These are phyloP conservation scores for Pseudochromis fuscus DNA, from an alignment of 2,797 vertebrate species.

Conservation along the genomic window DNA sequence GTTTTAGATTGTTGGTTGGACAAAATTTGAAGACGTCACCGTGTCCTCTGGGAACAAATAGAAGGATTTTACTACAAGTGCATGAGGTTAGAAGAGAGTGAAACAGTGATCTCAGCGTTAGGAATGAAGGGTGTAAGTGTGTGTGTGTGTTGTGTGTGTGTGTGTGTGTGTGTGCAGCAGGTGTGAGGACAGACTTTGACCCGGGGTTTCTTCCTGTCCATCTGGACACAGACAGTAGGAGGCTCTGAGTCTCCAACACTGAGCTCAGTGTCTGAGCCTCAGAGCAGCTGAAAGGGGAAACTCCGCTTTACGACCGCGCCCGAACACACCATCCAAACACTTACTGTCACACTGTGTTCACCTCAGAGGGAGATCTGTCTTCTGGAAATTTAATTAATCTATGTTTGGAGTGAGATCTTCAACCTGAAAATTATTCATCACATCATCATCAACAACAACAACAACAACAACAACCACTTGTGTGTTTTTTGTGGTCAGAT, in stretches of 20 bases:
- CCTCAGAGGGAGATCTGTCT: not conserved
- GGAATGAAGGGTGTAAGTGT: conserved; percentile 6
- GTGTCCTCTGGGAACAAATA: too few species aligned
- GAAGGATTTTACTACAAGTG: too few species aligned
- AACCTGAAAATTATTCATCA: too few species aligned
- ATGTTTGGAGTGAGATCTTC: too few species aligned
- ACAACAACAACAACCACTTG: too few species aligned
- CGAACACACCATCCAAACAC: conserved; percentile 52
- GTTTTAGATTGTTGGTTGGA: too few species aligned
- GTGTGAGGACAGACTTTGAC: conserved; percentile 69
- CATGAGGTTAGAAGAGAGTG: too few species aligned
- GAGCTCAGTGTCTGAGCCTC: conserved; percentile 61
- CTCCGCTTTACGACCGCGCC: conserved; percentile 52
- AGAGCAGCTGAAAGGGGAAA: conserved; percentile 63
- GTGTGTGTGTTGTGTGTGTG: conserved; percentile 16
- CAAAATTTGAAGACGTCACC: too few species aligned
- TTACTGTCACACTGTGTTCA: not conserved
- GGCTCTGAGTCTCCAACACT: conserved; percentile 69
- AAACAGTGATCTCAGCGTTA: too few species aligned
- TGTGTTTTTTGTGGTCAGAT: too few species aligned
- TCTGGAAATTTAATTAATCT: not conserved
- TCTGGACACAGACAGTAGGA: conserved; percentile 72
- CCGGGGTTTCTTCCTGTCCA: conserved; percentile 75
- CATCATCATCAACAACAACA: too few species aligned
- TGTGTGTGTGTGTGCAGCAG: conserved; percentile 50